A percentile compares a stretch with the other conserved stretches of the same genome.
Conservation (phyloP, 1,140 invertebrate species). For the Mamestra configurata region DNA sequence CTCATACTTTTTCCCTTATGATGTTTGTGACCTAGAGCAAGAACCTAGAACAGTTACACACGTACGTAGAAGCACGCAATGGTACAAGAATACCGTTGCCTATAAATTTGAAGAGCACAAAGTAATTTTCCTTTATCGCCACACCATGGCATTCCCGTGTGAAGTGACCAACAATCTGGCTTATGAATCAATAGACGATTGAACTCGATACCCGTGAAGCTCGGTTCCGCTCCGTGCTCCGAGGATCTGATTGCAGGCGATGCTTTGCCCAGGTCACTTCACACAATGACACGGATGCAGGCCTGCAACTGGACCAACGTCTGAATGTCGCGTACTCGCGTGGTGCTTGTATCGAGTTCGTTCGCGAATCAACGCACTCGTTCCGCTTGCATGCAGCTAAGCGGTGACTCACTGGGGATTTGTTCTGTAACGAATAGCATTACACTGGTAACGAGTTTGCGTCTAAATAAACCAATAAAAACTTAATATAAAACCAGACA, state of each 20-base stretch:
- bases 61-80: conserved; percentile 26
- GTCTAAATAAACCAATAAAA: neutral
- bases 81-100: conserved; percentile 28
- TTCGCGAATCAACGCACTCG: conserved; percentile 41
- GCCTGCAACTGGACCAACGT: conserved; percentile 39
- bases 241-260: conserved; percentile 69
- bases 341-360: conserved; percentile 40
- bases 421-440: conserved; percentile 28
- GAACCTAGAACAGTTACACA: conserved; percentile 24
- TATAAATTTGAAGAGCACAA: conserved; percentile 31
- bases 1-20: conserved; percentile 20
- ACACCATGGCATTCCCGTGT: conserved; percentile 49
- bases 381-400: conserved; percentile 53
- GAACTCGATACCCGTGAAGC: conserved; percentile 73
- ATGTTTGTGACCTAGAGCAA: conserved; percentile 18
- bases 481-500: conserved; percentile 1
- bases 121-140: conserved; percentile 46
- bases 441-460: neutral
- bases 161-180: conserved; percentile 39
- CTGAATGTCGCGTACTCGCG: conserved; percentile 35
- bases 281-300: conserved; percentile 61
- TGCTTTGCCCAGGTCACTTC: conserved; percentile 55
- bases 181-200: conserved; percentile 50
- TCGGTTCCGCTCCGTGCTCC: conserved; percentile 66
- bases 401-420: conserved; percentile 54